Conservation (phyloP, 2,113 vertebrate species). For the Albula goreensis region DNA sequence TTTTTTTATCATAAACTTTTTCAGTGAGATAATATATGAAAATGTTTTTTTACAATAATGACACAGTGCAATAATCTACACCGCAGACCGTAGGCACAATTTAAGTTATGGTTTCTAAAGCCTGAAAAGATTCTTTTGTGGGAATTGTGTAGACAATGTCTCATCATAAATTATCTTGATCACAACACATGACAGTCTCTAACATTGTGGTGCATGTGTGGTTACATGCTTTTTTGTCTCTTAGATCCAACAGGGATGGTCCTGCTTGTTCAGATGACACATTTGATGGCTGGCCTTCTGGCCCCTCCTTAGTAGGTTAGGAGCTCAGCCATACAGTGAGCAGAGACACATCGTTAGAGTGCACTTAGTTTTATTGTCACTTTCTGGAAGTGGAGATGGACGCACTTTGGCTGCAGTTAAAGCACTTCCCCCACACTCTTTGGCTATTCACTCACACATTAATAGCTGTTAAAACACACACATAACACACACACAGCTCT, state of each 20-base stretch:
- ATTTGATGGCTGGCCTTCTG: not conserved
- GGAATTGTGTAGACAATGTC: not conserved
- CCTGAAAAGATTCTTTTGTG: not conserved
- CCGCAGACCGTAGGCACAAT: not conserved
- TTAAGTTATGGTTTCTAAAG: not conserved
- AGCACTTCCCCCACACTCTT: not conserved
- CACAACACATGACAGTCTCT: not conserved
- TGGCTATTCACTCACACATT: not conserved
- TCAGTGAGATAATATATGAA: not conserved
- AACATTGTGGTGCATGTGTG: not conserved
- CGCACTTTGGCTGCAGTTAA: not conserved
- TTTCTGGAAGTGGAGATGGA: not conserved
- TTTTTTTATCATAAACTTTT: no score
- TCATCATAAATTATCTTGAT: not conserved
- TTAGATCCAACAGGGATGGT: not conserved
- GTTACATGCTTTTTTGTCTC: not conserved
- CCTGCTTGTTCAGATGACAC: not conserved
- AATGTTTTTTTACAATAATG: not conserved
- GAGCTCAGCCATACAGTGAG: not conserved
- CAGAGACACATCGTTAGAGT: not conserved
- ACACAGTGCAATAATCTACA: not conserved
- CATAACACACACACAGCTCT: not conserved
- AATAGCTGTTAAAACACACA: not conserved
- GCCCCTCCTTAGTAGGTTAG: not conserved
- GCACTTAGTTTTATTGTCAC: conserved; percentile 1